Base-by-base conservation (phyloP, 2,888 invertebrate species). In the Lasius fuliginosus region DNA sequence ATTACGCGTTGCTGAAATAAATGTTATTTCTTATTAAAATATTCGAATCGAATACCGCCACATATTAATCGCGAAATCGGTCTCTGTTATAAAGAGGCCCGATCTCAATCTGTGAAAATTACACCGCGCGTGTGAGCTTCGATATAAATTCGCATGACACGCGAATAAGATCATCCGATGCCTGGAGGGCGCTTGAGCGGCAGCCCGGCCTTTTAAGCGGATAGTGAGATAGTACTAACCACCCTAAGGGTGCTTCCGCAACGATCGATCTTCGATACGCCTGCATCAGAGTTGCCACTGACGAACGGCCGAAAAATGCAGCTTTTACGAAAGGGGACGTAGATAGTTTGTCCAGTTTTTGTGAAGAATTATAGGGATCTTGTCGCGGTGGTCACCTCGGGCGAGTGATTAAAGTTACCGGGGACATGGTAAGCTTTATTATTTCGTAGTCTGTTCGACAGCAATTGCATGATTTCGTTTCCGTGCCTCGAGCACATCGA, bases 81-180 rank as follows among this genome's bases (percentile, higher is more conserved):
- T 56, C 30, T 53, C 12, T 36, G 5, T 40, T 67, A 12, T 60
- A 81, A 71, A 86, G 77, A 74, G 36, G 42, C 58, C 62, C 84
- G 90, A 90, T 90, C 87, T 85, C 84, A 90, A 91, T 92, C 88
- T 83, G 87, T 67, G 74, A 85, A 89, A 90, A 90, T 87, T 86
- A 88, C 85, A 87, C 90, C 88, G 85, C 84, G 73, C 58, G 87
- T 76, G 84, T 77, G 86, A 85, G 88, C 83, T 84, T 85, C 79
- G 73, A 85, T 88, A 84, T 89, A 89, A 91, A 90, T 86, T 87
- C 86, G 83, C 82, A 85, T 82, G 88, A 88, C 87, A 88, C 87
- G 90, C 88, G 88, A 90, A 85, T 90, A 85, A 88, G 85, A 87
- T 86, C 67, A 82, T 65, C 74, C 68, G 30, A 74, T 77, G 82